These are phyloP conservation scores for Zosterops lateralis DNA, from an alignment of 2,113 vertebrate genomes.

Conservation along the genomic window DNA sequence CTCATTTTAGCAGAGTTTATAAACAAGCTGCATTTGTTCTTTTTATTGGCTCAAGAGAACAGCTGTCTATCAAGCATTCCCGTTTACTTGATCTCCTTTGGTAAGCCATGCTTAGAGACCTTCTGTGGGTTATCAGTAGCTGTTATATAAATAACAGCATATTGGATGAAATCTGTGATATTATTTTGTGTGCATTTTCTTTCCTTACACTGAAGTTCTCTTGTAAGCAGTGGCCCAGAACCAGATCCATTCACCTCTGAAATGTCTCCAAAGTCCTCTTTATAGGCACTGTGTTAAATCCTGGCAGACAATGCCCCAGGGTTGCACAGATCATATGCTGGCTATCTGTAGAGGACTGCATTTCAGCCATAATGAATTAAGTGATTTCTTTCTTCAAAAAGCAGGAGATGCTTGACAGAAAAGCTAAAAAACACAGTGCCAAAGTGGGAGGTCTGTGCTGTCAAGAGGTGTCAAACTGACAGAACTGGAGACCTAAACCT, in stretches of 20 bases:
- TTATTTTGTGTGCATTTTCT: neutral
- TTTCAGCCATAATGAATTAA: conserved; percentile 45
- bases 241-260: neutral
- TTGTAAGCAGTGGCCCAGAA: neutral
- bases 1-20: conserved; percentile 50
- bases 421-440: conserved; percentile 27
- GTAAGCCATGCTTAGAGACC: neutral
- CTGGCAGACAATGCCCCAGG: neutral
- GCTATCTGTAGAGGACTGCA: neutral
- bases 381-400: conserved; percentile 38
- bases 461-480: conserved; percentile 53
- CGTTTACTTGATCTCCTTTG: conserved; percentile 5
- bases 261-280: neutral
- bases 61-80: conserved; percentile 49
- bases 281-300: neutral
- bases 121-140: conserved; percentile 36
- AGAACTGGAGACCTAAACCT: conserved; percentile 53
- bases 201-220: neutral
- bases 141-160: conserved; percentile 22
- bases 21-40: conserved; percentile 46
- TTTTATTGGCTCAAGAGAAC: conserved; percentile 48
- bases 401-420: conserved; percentile 22
- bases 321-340: neutral
- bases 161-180: conserved; percentile 6
- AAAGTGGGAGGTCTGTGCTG: conserved; percentile 52